Evolutionary conservation across 2,113 vertebrate genomes (phyloP).

Genomic region (Macroglossus sobrinus): DNA sequence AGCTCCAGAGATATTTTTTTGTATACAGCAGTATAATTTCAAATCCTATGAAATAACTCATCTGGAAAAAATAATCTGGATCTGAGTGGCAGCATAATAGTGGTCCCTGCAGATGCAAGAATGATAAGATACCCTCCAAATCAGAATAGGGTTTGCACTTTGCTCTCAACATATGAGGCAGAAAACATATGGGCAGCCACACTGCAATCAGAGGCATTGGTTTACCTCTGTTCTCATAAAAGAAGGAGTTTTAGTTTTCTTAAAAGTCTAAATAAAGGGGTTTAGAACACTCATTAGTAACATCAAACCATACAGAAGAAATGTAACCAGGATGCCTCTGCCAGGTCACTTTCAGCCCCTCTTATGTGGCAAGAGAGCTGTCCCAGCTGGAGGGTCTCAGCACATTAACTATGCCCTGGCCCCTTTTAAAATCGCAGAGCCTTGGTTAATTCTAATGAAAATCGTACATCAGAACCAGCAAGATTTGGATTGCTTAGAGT

Average conservation of each 20-base stretch:
- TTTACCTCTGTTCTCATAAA: neutral
- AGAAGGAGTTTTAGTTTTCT: neutral
- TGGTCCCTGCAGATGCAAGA: neutral
- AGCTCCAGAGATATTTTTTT: constrained; percentile 36
- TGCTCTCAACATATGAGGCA: neutral
- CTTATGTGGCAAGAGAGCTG: neutral
- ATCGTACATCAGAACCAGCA: neutral
- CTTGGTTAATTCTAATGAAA: neutral
- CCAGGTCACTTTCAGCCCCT: neutral
- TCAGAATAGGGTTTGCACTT: neutral
- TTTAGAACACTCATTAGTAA: neutral
- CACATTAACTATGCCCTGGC: neutral
- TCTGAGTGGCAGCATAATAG: constrained; percentile 11
- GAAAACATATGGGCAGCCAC: neutral
- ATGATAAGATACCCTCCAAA: neutral
- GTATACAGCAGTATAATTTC: constrained; percentile 35
- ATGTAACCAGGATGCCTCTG: neutral
- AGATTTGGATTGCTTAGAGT: neutral
- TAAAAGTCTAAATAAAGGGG: constrained; percentile 21
- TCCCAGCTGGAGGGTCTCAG: neutral
- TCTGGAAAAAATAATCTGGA: constrained; percentile 34
- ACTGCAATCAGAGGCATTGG: neutral
- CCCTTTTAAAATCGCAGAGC: neutral
- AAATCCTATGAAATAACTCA: constrained; percentile 46
- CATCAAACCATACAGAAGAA: constrained; percentile 45